Evolutionary conservation across 2,797 vertebrate species (phyloP).

Genomic region (Staurois parvus): DNA sequence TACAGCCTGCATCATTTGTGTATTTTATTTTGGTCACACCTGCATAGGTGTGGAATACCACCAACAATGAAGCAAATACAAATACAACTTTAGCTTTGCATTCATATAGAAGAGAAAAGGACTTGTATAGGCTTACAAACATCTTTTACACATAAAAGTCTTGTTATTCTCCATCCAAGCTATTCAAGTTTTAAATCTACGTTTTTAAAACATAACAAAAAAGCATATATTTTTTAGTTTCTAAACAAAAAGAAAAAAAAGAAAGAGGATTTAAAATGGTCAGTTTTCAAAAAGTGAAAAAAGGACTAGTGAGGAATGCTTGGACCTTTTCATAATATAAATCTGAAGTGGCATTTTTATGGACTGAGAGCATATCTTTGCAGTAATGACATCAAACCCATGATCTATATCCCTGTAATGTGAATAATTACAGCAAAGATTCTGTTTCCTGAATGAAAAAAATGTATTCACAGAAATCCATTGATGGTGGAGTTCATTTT

Average conservation of each 20-base stretch:
- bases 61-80: too few relatives aligned
- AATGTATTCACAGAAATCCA: constrained; percentile 24
- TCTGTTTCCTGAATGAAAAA: constrained; percentile 56
- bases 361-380: constrained; percentile 64
- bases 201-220: too few relatives aligned
- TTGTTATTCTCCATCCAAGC: background rate
- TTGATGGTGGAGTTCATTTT: background rate
- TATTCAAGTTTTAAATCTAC: too few relatives aligned
- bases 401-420: constrained; percentile 64
- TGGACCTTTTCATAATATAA: constrained; percentile 59
- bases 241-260: too few relatives aligned
- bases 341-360: constrained; percentile 63
- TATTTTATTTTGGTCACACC: too few relatives aligned
- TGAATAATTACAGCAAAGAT: constrained; percentile 63
- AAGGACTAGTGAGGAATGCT: constrained; percentile 51
- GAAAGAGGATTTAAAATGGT: constrained; percentile 14
- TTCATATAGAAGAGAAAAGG: background rate
- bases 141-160: background rate
- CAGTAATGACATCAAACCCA: constrained; percentile 62
- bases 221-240: too few relatives aligned
- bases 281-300: constrained; percentile 26
- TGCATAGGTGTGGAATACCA: too few relatives aligned
- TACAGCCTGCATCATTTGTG: too few relatives aligned
- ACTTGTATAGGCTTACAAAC: background rate
- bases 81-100: background rate